Conservation (phyloP, 2,797 vertebrate genomes). For the Muraenolepis orangiensis region DNA sequence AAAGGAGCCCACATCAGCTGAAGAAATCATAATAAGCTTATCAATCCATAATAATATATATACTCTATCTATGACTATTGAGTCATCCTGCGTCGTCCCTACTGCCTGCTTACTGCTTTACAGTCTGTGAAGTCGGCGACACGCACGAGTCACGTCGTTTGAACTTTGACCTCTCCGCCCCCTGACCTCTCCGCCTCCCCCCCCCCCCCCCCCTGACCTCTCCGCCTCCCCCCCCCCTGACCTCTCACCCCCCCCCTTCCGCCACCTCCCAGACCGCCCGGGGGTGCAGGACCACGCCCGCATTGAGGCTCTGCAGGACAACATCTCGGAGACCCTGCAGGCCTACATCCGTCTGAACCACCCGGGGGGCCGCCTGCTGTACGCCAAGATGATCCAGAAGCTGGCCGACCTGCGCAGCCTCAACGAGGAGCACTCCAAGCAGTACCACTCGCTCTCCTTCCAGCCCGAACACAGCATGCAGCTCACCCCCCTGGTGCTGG, state of each 20-base stretch:
- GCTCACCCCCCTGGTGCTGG: constrained; percentile 93
- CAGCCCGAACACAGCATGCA: constrained; percentile 90
- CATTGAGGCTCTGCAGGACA: constrained; percentile 89
- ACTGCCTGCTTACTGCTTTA: background rate
- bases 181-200: background rate
- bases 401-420: constrained; percentile 92
- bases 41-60: too few species aligned
- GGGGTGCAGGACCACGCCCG: constrained; percentile 86
- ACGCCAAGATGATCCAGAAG: constrained; percentile 99
- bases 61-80: too few species aligned
- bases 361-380: constrained; percentile 84
- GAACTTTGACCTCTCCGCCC: too few species aligned
- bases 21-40: too few species aligned
- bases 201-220: constrained; percentile 1
- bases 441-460: constrained; percentile 92
- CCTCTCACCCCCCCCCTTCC: too few species aligned
- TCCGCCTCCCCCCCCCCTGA: background rate
- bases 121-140: background rate
- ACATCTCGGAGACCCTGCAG: constrained; percentile 84
- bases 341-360: constrained; percentile 83
- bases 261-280: constrained; percentile 78
- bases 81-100: too few species aligned
- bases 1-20: background rate
- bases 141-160: background rate
- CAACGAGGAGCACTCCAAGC: constrained; percentile 94